A percentile compares a stretch with the other conserved stretches of the same genome.
Conservation (phyloP, 2,797 vertebrate species). For the Columba guinea region DNA sequence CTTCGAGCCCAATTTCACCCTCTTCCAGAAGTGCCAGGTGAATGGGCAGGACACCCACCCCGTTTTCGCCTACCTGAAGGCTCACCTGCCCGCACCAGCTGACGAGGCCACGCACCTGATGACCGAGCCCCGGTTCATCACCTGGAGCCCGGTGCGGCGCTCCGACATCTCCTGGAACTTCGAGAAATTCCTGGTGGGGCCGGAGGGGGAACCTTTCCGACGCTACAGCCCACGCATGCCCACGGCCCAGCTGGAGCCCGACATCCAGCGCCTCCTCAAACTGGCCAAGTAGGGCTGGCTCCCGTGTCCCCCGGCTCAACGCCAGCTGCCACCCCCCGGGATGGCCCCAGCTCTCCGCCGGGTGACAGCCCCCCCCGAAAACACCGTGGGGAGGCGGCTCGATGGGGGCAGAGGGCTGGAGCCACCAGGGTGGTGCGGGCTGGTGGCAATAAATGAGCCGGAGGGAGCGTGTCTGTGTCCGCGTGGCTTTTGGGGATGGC, state of each 20-base stretch:
- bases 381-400: slow-evolving; percentile 71
- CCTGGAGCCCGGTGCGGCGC: slow-evolving; percentile 90
- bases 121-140: slow-evolving; percentile 86
- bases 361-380: slow-evolving; percentile 89
- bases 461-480: background rate
- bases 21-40: slow-evolving; percentile 93
- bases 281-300: slow-evolving; percentile 85
- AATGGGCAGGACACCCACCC: slow-evolving; percentile 91
- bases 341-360: slow-evolving; percentile 81
- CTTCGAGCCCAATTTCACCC: slow-evolving; percentile 89
- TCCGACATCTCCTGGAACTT: slow-evolving; percentile 97
- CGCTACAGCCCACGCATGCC: slow-evolving; percentile 91
- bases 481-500: background rate
- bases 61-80: slow-evolving; percentile 94
- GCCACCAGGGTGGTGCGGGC: fast-evolving
- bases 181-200: slow-evolving; percentile 96
- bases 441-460: slow-evolving; percentile 68
- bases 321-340: background rate
- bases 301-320: fast-evolving
- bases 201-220: slow-evolving; percentile 95
- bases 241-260: slow-evolving; percentile 89
- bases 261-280: slow-evolving; percentile 93
- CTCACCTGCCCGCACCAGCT: slow-evolving; percentile 89
- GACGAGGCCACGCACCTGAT: slow-evolving; percentile 87
- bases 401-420: slow-evolving; percentile 79